Base-by-base conservation (phyloP, 1,140 invertebrate genomes). In the Cotesia chilonis region DNA sequence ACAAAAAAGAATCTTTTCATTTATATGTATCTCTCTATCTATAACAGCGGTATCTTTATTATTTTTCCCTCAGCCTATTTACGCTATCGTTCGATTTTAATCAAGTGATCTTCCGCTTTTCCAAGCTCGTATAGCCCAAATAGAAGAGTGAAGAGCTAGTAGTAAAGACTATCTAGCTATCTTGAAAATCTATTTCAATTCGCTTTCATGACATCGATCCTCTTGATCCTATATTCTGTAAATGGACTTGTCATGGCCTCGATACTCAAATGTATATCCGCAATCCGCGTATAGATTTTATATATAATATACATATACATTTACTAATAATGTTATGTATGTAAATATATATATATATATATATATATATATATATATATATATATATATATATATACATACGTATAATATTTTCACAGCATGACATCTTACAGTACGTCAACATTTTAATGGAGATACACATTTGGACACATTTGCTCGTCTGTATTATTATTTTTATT, bases 381-480 rank as follows among this genome's bases (percentile, higher is more conserved):
- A 52, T 47, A 47, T 47, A 69, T n/a, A 14, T 14, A 14, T 14
- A 14, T 14, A 14, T 14, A 52, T 47, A 47, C 10, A 69, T 66
- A 73, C 71, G 73, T 73, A 68, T 78, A 71, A 68, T 78, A 71
- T 75, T 76, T 75, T 75, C 74, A 72, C 66, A 74, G 68, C 72
- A 70, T 37, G 67, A 69, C 54, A 69, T 36, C 51, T 57, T 52
- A 12, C 61, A 20, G 61, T 73, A 74, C 68, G 76, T 77, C 74
- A 73, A 78, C 72, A 72, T 41, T 47, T 47, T 9, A 1, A 47
- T 47, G 72, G 75, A 79, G 10, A 35, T 28, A 35, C 75, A 71
- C 79, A 77, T 76, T 68, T 73, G 74, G 71, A 66, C 64, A 76
- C 78, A 79, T 80, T 80, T 80, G 77, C 70, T 75, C 71, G 67